Base-by-base conservation (phyloP, 1,140 invertebrate genomes). In the Triops cancriformis region DNA sequence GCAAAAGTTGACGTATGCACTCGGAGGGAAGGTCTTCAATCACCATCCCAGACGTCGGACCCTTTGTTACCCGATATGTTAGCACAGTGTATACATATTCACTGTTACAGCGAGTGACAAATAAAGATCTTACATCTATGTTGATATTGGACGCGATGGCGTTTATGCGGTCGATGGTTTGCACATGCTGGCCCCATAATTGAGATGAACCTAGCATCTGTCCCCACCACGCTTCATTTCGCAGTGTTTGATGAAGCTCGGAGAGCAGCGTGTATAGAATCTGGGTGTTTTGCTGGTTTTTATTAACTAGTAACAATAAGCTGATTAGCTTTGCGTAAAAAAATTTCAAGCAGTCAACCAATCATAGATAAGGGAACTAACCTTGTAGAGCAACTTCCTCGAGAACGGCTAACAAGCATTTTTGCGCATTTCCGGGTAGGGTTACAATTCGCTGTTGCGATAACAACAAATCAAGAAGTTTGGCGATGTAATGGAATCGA, bases 401-500 rank as follows among this genome's bases (percentile, higher is more conserved):
- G 75, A 99, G 86, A 90, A 98, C 96, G 82, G 90, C 92, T 80
- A 99, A 90, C 26, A 98, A 88, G 74, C 95, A 90, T 83, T 96
- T 94, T 84, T 98, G 95, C 37, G 95, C 94, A 81, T 94, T 94
- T 27, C 97, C 97, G 80, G 95, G 95, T 27, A 99, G 86, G 74
- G 91, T 90, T 11, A 89, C 89, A 81, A 97, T 87, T 81, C 92
- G 91, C 83, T 94, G 91, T 76, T 91, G 91, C 73, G 92, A 91
- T 42, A 98, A 91, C 64, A 98, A 86, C 37, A 98, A 87, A 83
- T 96, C 91, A 76, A 98, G 85, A 43, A 99, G 87, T 81, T 96
- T 95, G 82, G 94, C 96, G 81, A 98, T 96, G 85, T 98, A 99
- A 85, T 97, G 97, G 85, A 98, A 98, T 76, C 97, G 88, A 75